These are phyloP conservation scores for Synaphobranchus kaupii DNA, from an alignment of 2,797 vertebrate genomes.

Conservation along the genomic window DNA sequence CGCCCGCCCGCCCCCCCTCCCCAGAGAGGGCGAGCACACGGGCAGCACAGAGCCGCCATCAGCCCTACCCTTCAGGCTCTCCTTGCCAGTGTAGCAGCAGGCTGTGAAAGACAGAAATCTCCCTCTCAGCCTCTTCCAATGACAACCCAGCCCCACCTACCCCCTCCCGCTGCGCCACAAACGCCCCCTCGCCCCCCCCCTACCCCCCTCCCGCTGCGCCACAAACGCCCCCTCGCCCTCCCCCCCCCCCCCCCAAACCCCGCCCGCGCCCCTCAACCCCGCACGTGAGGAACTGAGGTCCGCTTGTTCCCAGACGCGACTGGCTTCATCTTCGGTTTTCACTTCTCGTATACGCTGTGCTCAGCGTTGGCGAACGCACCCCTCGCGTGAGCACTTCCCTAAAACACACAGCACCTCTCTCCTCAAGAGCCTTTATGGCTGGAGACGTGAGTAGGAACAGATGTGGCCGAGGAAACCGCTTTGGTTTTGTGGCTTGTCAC, in stretches of 20 bases:
- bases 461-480: conserved; percentile 37
- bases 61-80: conserved; percentile 58
- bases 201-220: background rate
- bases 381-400: conserved; percentile 3
- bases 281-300: background rate
- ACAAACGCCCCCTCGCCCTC: conserved; percentile 9
- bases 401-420: conserved; percentile 27
- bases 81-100: conserved; percentile 60
- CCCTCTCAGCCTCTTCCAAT: background rate
- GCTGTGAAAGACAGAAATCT: conserved; percentile 60
- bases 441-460: conserved; percentile 49
- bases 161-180: background rate
- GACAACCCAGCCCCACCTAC: background rate
- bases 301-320: background rate
- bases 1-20: conserved; percentile 38
- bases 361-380: background rate
- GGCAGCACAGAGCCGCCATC: conserved; percentile 70
- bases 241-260: no score
- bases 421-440: conserved; percentile 35
- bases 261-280: no score
- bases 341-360: background rate
- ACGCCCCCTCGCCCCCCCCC: background rate
- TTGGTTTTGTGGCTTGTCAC: conserved; percentile 51
- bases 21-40: conserved; percentile 42
- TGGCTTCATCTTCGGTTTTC: background rate